Evolutionary conservation across 2,113 vertebrate species (phyloP), one percentile per base, ranked within the genome.

Genomic region (Heterochromis multidens): DNA sequence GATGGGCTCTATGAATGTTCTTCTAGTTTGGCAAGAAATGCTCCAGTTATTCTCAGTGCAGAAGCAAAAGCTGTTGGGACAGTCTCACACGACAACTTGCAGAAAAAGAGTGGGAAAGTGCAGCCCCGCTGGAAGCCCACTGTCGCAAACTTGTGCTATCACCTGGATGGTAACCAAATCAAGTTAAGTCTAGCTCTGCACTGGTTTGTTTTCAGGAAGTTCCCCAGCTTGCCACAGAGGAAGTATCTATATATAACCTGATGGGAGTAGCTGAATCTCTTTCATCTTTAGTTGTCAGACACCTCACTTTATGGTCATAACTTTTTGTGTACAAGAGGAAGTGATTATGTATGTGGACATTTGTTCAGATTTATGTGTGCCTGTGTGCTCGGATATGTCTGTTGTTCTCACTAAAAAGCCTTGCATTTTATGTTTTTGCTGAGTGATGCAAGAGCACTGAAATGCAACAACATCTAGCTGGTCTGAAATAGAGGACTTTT

Each of bases 231-330:
- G 77, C 61, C 54, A 89, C 31, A 83, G 85, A 91, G 90, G 89
- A 94, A 92, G 87, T 62, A 49, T 83, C 90, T 93, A 91, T 93
- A 85, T 93, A 81, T 92, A 93, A 83, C 84, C 79, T 25, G 88
- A 88, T 80, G 88, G 56, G 79, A 82, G 62, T 56, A 61, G 70
- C 79, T 79, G 80, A 80, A 72, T 2, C 19, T 83, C 88, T 93
- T 91, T 93, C 85, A 90, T 90, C 80, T 91, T 80, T 58, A 31
- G 85, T 85, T 76, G 14, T 43, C 83, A 61, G 52, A 33, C 76
- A 82, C 46, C 70, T 89, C 77, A 10, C 43, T 89, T 87, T 58
- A 65, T 79, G 85, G 88, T 90, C 83, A 90, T 76, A 87, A 67
- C 40, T 79, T 76, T 79, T 63, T 88, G 19, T 76, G 7, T 59